phyloP scores from a whole-genome alignment of 2,888 invertebrate genomes.

The Cantharis lateralis region DNA sequence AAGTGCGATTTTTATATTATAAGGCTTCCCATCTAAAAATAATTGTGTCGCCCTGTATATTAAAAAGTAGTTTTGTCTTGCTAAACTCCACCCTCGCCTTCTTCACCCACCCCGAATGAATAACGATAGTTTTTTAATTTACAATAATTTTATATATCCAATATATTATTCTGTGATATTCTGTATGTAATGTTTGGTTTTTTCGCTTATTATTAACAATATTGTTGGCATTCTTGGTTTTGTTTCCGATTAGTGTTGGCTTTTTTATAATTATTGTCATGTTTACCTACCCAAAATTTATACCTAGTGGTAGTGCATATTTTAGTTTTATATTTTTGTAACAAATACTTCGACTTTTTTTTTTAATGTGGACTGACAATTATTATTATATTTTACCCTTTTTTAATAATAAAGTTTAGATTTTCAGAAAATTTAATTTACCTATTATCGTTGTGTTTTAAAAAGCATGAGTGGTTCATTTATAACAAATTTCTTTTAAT shows the following conservation, averaged over 20 bases:
- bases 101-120: background rate
- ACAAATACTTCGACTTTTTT: background rate
- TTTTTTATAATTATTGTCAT: background rate
- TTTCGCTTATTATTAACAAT: slow-evolving; percentile 3
- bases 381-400: background rate
- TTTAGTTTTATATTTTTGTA: background rate
- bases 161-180: background rate
- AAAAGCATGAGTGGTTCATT: slow-evolving; percentile 4
- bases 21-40: background rate
- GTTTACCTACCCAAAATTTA: background rate
- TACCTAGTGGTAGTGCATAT: slow-evolving; percentile 16
- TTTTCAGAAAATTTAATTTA: slow-evolving; percentile 1
- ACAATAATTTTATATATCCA: background rate
- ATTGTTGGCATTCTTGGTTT: slow-evolving; percentile 3
- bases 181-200: background rate
- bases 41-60: background rate
- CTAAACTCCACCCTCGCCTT: background rate
- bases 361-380: background rate
- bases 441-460: slow-evolving; percentile 1
- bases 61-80: background rate
- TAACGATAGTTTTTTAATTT: background rate
- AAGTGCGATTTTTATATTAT: background rate
- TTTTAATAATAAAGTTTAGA: background rate
- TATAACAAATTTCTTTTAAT: background rate
- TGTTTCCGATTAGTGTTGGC: background rate